phyloP scores from a whole-genome alignment of 2,888 invertebrate species.

The Nomada goodeniana region DNA sequence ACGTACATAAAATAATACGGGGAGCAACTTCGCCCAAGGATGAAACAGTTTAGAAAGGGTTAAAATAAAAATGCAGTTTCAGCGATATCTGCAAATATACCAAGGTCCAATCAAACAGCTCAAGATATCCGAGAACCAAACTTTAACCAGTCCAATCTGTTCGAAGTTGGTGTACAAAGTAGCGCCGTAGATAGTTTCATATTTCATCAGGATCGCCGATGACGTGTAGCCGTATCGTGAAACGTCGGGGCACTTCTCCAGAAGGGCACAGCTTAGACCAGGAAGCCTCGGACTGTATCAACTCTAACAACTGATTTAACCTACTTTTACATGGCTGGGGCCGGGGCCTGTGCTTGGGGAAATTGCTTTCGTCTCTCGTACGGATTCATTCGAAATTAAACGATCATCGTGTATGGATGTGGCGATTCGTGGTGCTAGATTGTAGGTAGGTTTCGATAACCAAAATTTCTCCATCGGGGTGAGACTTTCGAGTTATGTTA shows the following conservation, averaged over 20 bases:
- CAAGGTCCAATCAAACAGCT: too few relatives aligned
- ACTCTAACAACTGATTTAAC: not conserved
- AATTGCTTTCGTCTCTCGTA: not conserved
- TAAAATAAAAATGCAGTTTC: too few relatives aligned
- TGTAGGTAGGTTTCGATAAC: too few relatives aligned
- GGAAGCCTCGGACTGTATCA: not conserved
- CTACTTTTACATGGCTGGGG: slow-evolving; percentile 7
- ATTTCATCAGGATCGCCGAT: not conserved
- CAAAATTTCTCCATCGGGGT: too few relatives aligned
- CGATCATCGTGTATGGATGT: not conserved
- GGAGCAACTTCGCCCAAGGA: too few relatives aligned
- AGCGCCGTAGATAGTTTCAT: not conserved
- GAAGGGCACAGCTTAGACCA: not conserved
- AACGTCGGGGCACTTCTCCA: not conserved
- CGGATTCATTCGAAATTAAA: slow-evolving; percentile 6
- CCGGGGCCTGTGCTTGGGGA: not conserved
- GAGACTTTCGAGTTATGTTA: too few relatives aligned
- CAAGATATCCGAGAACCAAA: too few relatives aligned
- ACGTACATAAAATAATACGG: too few relatives aligned
- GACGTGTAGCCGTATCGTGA: not conserved
- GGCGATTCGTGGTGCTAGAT: not conserved
- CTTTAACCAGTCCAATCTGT: too few relatives aligned
- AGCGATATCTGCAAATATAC: too few relatives aligned
- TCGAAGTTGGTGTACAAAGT: too few relatives aligned
- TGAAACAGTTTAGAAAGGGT: too few relatives aligned